These are phyloP conservation scores for Lepidochrysops patricia DNA, from an alignment of 2,888 invertebrate species.

Conservation along the genomic window DNA sequence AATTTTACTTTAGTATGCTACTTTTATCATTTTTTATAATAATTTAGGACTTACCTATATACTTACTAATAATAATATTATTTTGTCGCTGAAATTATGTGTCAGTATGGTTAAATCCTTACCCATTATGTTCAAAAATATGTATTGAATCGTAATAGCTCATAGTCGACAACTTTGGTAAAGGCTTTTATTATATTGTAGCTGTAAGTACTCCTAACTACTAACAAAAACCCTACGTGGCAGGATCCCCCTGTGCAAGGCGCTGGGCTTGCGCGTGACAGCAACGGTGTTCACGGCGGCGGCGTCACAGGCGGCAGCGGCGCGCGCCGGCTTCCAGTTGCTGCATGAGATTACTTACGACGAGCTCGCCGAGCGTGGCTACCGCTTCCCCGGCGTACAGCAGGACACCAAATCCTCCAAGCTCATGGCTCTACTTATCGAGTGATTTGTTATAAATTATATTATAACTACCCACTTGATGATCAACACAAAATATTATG, in stretches of 20 bases:
- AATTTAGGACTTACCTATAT: no score
- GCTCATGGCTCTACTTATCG: constrained; percentile 53
- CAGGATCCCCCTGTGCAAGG: constrained; percentile 68
- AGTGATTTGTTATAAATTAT: constrained; percentile 24
- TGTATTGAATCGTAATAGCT: no score
- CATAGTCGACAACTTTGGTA: no score
- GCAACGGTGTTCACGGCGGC: constrained; percentile 70
- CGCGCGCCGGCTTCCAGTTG: constrained; percentile 61
- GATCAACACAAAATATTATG: no score
- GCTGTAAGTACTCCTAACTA: no score
- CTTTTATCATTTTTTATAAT: neutral
- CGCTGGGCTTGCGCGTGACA: constrained; percentile 58
- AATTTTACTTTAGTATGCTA: neutral
- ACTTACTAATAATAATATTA: no score
- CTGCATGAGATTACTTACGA: constrained; percentile 57
- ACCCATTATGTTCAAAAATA: no score
- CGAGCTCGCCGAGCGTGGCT: constrained; percentile 56
- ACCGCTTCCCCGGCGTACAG: constrained; percentile 53
- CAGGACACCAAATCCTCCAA: constrained; percentile 56
- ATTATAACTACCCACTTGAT: neutral
- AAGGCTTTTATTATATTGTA: no score
- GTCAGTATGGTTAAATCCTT: no score
- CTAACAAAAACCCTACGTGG: no score
- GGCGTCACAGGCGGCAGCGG: constrained; percentile 66
- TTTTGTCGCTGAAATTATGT: no score